These are phyloP conservation scores for Oegoconia quadripuncta DNA, from an alignment of 2,888 invertebrate species.

Conservation along the genomic window DNA sequence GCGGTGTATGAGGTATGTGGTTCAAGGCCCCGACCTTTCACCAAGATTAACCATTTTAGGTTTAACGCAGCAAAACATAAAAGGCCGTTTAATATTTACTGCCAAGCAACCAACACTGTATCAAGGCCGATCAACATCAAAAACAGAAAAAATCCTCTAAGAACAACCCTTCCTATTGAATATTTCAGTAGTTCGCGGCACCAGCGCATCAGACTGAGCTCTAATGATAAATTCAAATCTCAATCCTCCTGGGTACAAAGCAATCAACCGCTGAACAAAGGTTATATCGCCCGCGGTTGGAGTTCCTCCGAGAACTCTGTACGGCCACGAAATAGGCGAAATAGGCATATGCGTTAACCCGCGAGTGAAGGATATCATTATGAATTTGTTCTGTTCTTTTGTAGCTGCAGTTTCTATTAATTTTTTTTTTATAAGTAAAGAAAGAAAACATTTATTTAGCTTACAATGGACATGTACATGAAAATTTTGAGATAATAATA, in stretches of 20 bases:
- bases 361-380: neutral
- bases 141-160: constrained; percentile 35
- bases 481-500: too few relatives aligned
- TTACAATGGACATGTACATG: too few relatives aligned
- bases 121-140: constrained; percentile 34
- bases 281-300: constrained; percentile 43
- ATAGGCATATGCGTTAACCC: neutral
- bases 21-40: too few relatives aligned
- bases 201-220: constrained; percentile 48
- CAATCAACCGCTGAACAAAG: constrained; percentile 69
- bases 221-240: constrained; percentile 75
- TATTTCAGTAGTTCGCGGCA: constrained; percentile 58
- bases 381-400: too few relatives aligned
- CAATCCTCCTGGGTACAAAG: constrained; percentile 59
- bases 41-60: neutral
- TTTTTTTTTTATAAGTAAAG: too few relatives aligned
- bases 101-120: neutral
- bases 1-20: too few relatives aligned
- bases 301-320: constrained; percentile 29
- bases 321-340: constrained; percentile 4
- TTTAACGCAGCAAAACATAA: too few relatives aligned
- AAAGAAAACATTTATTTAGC: too few relatives aligned
- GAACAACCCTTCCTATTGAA: constrained; percentile 53
- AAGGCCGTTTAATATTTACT: neutral
- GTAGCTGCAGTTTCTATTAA: too few relatives aligned